These are phyloP conservation scores for Vulpes lagopus DNA, from an alignment of 2,113 vertebrate genomes.

Conservation along the genomic window DNA sequence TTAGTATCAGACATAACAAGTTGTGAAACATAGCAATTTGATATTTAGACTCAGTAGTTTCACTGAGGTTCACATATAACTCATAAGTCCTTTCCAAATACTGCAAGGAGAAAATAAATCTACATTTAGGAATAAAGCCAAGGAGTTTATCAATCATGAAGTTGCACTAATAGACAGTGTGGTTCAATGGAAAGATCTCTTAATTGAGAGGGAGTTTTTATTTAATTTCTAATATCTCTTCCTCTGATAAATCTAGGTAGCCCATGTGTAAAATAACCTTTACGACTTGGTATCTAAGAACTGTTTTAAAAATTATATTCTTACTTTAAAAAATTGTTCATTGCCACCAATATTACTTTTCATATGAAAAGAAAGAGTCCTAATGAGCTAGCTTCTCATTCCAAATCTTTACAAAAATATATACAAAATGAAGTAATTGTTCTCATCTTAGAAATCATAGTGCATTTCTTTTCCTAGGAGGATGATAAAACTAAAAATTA, in stretches of 20 bases:
- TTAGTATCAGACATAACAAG: background rate
- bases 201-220: conserved; percentile 12
- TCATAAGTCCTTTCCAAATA: background rate
- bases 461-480: conserved; percentile 6
- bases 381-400: background rate
- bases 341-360: background rate
- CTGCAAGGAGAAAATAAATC: background rate
- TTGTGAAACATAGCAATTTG: background rate
- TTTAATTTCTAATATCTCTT: background rate
- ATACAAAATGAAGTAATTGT: conserved; percentile 32
- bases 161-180: background rate
- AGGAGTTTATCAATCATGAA: background rate
- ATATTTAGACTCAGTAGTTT: background rate
- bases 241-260: conserved; percentile 24
- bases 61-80: background rate
- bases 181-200: background rate
- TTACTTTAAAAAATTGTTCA: conserved; percentile 40
- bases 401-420: conserved; percentile 33
- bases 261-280: background rate
- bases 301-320: conserved; percentile 17
- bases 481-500: conserved; percentile 34
- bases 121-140: background rate
- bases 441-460: conserved; percentile 24
- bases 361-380: conserved; percentile 13
- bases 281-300: background rate